A percentile compares a stretch with the other conserved stretches of the same genome.
phyloP scores from a whole-genome alignment of 2,888 invertebrate genomes.

The Dendrolimus pini region DNA sequence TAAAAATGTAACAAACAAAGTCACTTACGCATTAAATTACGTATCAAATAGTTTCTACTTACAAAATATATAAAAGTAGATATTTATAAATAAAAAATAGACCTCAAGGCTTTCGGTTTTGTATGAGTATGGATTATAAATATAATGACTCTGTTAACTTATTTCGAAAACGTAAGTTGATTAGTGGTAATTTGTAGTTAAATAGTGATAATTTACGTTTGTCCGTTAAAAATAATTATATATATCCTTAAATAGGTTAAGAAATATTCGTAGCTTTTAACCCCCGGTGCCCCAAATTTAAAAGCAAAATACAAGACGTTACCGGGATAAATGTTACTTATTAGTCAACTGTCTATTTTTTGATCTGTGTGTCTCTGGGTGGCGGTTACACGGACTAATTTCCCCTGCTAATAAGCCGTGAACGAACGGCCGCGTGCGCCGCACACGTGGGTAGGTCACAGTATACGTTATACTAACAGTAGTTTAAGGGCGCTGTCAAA shows the following conservation, averaged over 20 bases:
- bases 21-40: no score
- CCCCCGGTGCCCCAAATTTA: neutral
- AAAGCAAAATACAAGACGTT: neutral
- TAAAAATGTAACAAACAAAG: no score
- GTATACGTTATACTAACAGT: neutral
- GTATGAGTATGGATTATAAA: no score
- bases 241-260: no score
- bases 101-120: no score
- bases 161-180: constrained; percentile 4
- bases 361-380: neutral
- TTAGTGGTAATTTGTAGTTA: no score
- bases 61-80: no score
- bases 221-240: no score
- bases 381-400: neutral
- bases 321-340: constrained; percentile 4
- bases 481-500: no score
- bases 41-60: no score
- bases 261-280: neutral
- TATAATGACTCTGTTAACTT: neutral
- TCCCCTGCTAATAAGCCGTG: neutral
- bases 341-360: constrained; percentile 7
- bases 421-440: neutral
- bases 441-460: neutral
- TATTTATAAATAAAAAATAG: no score
- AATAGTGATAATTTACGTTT: no score